Base-by-base conservation (phyloP, 2,113 vertebrate genomes). In the Arizona elegans region DNA sequence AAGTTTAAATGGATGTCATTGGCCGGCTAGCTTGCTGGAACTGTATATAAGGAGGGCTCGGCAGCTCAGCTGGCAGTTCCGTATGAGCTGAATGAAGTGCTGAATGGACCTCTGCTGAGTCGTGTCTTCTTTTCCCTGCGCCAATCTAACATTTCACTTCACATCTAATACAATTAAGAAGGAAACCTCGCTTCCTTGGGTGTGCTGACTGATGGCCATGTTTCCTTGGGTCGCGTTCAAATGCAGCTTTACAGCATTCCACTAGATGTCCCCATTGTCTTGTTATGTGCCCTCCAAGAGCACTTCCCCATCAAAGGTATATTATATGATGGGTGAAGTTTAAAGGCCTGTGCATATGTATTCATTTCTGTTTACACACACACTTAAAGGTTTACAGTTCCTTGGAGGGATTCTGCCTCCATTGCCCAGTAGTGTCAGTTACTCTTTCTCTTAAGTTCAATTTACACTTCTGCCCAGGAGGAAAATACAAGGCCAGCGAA, bases 251-350 rank as follows among this genome's bases (percentile, higher is more conserved):
- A 15, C 29, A 29, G 0, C 23, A 3, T 21, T 89, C 94, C 91
- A 97, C 94, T 96, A 94, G 93, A 95, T 92, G 95, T 94, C 94
- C 47, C 92, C 91, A 93, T 88, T 12, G 38, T n/a, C 43, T 94
- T 5, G 1, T 24, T 93, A 94, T 96, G 93, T 4, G n/a, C 53
- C 33, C 17, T 38, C 52, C 87, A 89, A 94, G 23, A 92, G 89
- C 94, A 33, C 8, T 95, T 94, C 90, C 91, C 94, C 58, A 93
- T 43, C 89, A 86, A 24, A 75, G 53, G 91, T 56, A 94, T 94
- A 94, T 94, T 53, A 94, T 94, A 94, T 93, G 91, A 93, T 65
- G 58, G 21, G 43, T 15, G 50, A 26, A 17, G 6, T 92, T 65
- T 8, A 75, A 23, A 81, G 75, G 33, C 17, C 13, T 8, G 70